Conservation (phyloP, 2,113 vertebrate species). For the Protomyctophum bolini region DNA sequence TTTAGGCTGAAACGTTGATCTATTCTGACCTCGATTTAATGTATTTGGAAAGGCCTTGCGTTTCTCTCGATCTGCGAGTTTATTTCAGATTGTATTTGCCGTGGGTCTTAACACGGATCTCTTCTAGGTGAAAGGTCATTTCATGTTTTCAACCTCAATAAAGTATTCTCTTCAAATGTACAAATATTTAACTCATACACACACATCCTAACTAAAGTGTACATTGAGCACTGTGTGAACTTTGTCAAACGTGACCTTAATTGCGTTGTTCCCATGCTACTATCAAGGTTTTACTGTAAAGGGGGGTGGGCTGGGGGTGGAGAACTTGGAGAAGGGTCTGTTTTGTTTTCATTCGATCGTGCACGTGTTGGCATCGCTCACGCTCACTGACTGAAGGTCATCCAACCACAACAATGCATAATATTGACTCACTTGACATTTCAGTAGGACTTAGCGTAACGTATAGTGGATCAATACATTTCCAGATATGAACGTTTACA, state of each 20-base stretch:
- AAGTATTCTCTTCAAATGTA: not conserved
- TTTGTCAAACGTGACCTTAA: not conserved
- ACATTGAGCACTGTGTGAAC: fast-evolving
- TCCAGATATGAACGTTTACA: too few species aligned
- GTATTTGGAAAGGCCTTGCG: not conserved
- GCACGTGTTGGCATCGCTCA: conserved; percentile 55
- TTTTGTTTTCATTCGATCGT: conserved; percentile 60
- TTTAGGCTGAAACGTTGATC: fast-evolving
- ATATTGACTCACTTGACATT: too few species aligned
- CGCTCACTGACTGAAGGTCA: conserved; percentile 72
- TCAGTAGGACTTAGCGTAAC: too few species aligned
- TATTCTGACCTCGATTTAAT: fast-evolving
- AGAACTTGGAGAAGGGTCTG: conserved; percentile 17
- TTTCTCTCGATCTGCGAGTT: not conserved
- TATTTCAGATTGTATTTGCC: not conserved
- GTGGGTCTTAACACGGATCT: not conserved
- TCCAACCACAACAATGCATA: not conserved
- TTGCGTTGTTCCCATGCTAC: not conserved
- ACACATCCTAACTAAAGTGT: not conserved
- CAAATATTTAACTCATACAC: not conserved
- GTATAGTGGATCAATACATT: too few species aligned
- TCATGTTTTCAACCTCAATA: not conserved
- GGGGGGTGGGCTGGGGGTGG: not conserved
- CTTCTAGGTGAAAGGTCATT: conserved; percentile 81
- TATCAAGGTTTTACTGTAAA: not conserved